Base-by-base conservation (phyloP, 2,113 vertebrate genomes). In the Pelodiscus sinensis region DNA sequence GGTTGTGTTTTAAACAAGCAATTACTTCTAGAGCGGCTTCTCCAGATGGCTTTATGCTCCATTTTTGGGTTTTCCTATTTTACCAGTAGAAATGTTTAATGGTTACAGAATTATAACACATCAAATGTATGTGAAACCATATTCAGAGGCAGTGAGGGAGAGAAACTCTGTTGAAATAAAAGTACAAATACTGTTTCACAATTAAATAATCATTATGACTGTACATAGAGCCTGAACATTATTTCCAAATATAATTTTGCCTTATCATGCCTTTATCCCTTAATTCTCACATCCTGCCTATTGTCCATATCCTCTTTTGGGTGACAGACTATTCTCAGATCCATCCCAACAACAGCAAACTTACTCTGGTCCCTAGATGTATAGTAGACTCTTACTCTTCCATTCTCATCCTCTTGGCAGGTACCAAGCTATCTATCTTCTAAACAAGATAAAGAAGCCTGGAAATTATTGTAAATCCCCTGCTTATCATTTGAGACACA, bases 391-490 rank as follows among this genome's bases (percentile, higher is more conserved):
- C 55, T n/a, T 0, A 15, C 44, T 22, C 22, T 75, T 80, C 88
- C 92, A 83, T 55, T 50, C 55, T 86, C 62, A 18, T 62, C 51
- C 82, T 86, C 85, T 2, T 93, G 95, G 71, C 86, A 80, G 50
- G 79, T 58, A 88, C 90, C 82, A 88, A 78, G 52, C 1, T 27
- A 82, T 90, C 82, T 89, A 80, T 6, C 85, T 88, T 82, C 79
- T 77, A 75, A 58, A 68, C 6, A 68, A 68, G 62, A 81, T 94
- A 87, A 93, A 79, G 84, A 65, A 91, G 87, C 25, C 62, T 82
- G 90, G 84, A 60, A 80, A 83, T 94, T 82, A 89, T 82, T 88
- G 71, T 62, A 90, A 96, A 55, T 88, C 84, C 55, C 84, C 87
- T 85, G 62, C 22, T 90, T 93, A 81, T 87, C 91, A 86, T 71